These are phyloP conservation scores for Oxygymnocypris stewartii DNA, from an alignment of 2,113 vertebrate species.

Conservation along the genomic window DNA sequence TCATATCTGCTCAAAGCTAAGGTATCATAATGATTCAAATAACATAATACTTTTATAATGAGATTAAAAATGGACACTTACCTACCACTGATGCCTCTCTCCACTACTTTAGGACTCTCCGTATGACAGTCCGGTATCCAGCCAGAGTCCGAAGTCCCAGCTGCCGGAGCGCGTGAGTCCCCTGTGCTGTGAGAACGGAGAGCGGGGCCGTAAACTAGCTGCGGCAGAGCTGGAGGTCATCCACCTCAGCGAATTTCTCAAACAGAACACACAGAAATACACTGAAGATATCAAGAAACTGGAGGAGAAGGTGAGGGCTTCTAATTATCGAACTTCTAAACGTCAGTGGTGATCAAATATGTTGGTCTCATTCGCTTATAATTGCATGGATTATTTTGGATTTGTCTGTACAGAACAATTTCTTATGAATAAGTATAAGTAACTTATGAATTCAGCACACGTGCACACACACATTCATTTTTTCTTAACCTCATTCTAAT, in stretches of 20 bases:
- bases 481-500: background rate
- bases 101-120: conserved; percentile 60
- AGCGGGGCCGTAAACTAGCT: conserved; percentile 81
- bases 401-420: background rate
- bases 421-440: background rate
- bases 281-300: conserved; percentile 90
- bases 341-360: background rate
- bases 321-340: background rate
- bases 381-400: background rate
- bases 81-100: background rate
- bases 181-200: conserved; percentile 76
- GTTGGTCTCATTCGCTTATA: background rate
- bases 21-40: conserved; percentile 67
- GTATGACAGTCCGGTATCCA: conserved; percentile 51
- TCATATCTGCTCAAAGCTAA: conserved; percentile 74
- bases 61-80: background rate
- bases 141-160: conserved; percentile 64
- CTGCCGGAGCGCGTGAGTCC: conserved; percentile 68
- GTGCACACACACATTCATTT: background rate
- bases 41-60: background rate
- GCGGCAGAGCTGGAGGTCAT: conserved; percentile 82
- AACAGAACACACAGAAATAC: conserved; percentile 83
- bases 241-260: conserved; percentile 84
- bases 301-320: conserved; percentile 85
- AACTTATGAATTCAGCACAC: background rate